These are phyloP conservation scores for Tyrophagus putrescentiae DNA, from an alignment of 1,140 invertebrate genomes.

Conservation along the genomic window DNA sequence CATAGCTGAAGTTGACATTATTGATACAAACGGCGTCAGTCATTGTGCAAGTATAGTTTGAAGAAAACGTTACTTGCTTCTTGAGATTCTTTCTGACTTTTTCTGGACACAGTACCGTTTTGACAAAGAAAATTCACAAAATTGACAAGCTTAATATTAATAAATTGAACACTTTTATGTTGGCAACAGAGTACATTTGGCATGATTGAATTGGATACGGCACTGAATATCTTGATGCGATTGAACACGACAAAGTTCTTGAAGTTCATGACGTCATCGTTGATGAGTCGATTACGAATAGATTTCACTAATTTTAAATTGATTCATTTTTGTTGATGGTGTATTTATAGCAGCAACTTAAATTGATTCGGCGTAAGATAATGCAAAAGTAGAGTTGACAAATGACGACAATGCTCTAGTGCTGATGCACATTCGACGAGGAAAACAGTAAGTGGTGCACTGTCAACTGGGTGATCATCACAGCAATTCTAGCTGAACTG, in stretches of 20 bases:
- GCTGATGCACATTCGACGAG: too few relatives aligned
- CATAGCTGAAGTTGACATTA: conserved; percentile 18
- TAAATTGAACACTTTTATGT: background rate
- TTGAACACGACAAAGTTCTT: background rate
- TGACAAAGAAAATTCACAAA: background rate
- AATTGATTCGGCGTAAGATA: too few relatives aligned
- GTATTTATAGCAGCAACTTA: too few relatives aligned
- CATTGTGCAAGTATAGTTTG: too few relatives aligned
- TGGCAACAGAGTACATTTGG: background rate
- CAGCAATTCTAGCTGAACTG: too few relatives aligned
- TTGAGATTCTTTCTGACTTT: background rate
- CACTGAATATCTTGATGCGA: conserved; percentile 1
- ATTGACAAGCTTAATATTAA: background rate
- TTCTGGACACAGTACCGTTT: background rate
- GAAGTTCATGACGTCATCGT: background rate
- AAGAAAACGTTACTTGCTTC: conserved; percentile 1
- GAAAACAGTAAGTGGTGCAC: too few relatives aligned
- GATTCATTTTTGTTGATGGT: too few relatives aligned
- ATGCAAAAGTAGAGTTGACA: too few relatives aligned
- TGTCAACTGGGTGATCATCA: too few relatives aligned
- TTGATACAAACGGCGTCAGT: background rate
- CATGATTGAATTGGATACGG: background rate
- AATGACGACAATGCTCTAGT: too few relatives aligned
- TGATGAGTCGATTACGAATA: background rate
- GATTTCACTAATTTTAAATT: too few relatives aligned